Evolutionary conservation across 64 coral and sea anemone genomes (phyloP).

Genomic region (Exaiptasia diaphana): DNA sequence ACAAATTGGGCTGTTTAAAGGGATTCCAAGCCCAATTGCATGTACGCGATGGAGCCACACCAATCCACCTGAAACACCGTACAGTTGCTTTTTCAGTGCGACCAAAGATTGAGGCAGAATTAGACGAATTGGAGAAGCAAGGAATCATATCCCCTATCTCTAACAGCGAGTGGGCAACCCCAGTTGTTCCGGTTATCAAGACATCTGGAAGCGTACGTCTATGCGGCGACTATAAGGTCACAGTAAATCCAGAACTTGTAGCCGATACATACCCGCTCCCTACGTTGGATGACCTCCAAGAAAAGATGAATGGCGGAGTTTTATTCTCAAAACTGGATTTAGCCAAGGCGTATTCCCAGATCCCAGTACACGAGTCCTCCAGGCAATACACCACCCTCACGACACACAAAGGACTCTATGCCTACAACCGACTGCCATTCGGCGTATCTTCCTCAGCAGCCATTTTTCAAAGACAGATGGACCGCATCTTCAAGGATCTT

Average conservation of each 20-base stretch:
- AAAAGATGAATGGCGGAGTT: not conserved
- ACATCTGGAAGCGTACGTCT: slow-evolving; percentile 6
- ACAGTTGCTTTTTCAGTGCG: not conserved
- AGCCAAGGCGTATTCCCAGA: not conserved
- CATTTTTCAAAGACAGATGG: not conserved
- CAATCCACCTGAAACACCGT: not conserved
- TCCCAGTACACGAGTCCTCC: not conserved
- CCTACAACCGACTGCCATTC: slow-evolving; percentile 2
- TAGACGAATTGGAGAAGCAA: not conserved
- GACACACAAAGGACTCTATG: not conserved
- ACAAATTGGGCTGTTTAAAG: not conserved
- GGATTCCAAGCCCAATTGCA: not conserved
- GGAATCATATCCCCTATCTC: slow-evolving; percentile 5
- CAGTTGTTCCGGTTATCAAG: slow-evolving; percentile 9
- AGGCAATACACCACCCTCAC: not conserved
- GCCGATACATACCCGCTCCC: slow-evolving; percentile 2
- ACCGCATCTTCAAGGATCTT: not conserved
- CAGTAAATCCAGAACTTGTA: slow-evolving; percentile 1
- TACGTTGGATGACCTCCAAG: slow-evolving; percentile 14
- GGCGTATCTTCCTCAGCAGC: not conserved
- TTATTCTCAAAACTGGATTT: slow-evolving; percentile 7
- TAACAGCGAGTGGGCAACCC: slow-evolving; percentile 12
- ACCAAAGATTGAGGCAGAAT: not conserved
- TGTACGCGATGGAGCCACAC: not conserved
- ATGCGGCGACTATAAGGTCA: slow-evolving; percentile 18